Percentiles rank a stretch among this genome's conserved stretches.
phyloP scores from a whole-genome alignment of 1,140 invertebrate species.

The Stegodyphus mimosarum region DNA sequence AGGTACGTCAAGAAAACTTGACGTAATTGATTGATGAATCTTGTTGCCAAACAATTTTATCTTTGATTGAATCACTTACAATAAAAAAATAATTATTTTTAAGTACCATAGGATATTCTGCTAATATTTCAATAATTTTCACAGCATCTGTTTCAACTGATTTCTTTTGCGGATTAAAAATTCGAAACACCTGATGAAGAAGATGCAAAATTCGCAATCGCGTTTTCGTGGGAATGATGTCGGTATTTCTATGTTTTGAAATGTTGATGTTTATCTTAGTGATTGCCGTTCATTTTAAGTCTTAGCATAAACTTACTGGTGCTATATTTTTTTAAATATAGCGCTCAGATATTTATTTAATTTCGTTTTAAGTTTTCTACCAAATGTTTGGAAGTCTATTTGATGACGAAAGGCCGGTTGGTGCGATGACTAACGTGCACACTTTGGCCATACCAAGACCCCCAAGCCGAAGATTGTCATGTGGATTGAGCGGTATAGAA shows the following conservation, averaged over 20 bases:
- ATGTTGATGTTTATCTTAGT: constrained; percentile 40
- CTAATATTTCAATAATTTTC: no score
- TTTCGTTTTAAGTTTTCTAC: constrained; percentile 32
- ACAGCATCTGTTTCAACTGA: no score
- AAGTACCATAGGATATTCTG: no score
- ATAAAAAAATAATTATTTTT: no score
- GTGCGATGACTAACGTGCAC: constrained; percentile 54
- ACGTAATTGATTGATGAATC: no score
- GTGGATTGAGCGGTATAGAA: constrained; percentile 79
- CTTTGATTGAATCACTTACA: no score
- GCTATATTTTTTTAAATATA: constrained; percentile 56
- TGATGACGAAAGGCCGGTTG: constrained; percentile 58
- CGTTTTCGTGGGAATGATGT: background rate
- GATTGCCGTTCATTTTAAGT: constrained; percentile 10
- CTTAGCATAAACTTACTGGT: constrained; percentile 33
- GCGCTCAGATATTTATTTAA: constrained; percentile 19
- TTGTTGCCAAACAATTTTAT: no score
- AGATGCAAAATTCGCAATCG: no score
- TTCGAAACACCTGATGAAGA: no score
- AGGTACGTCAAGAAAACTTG: no score
- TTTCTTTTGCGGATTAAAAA: no score
- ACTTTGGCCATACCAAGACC: constrained; percentile 29
- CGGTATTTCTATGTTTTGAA: constrained; percentile 20
- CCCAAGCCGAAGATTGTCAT: constrained; percentile 40
- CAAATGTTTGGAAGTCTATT: constrained; percentile 61